phyloP scores from a whole-genome alignment of 2,888 invertebrate genomes.

The Monochamus alternatus region DNA sequence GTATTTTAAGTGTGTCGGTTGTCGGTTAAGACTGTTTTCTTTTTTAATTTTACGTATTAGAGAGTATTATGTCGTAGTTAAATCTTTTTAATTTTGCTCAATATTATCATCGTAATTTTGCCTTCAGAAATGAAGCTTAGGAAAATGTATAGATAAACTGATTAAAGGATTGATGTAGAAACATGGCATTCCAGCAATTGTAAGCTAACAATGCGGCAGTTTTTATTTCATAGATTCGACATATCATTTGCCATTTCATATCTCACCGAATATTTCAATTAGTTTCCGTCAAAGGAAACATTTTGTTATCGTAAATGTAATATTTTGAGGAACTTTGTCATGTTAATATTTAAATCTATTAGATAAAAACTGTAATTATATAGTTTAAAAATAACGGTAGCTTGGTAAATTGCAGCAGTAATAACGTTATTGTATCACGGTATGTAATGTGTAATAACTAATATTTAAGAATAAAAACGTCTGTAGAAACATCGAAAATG shows the following conservation, averaged over 20 bases:
- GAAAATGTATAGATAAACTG: constrained; percentile 8
- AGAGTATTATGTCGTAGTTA: background rate
- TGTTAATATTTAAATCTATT: background rate
- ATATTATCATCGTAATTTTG: constrained; percentile 9
- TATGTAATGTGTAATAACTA: no score
- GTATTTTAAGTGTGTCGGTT: constrained; percentile 3
- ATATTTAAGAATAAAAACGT: no score
- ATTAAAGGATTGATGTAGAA: constrained; percentile 15
- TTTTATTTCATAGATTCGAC: constrained; percentile 23
- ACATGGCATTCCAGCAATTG: constrained; percentile 42
- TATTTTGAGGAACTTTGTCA: background rate
- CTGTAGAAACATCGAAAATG: no score
- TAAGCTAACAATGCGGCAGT: constrained; percentile 13
- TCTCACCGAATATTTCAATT: background rate
- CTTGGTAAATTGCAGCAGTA: no score
- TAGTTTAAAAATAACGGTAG: background rate
- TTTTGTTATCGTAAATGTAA: background rate
- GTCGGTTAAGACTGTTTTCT: constrained; percentile 17
- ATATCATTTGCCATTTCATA: constrained; percentile 17
- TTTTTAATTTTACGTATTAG: background rate
- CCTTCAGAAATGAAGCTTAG: background rate
- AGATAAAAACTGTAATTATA: background rate
- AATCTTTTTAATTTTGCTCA: constrained; percentile 32
- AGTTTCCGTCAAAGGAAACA: background rate
- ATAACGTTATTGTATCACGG: no score